phyloP scores from a whole-genome alignment of 2,113 vertebrate genomes.

The Sarotherodon lohbergeri region DNA sequence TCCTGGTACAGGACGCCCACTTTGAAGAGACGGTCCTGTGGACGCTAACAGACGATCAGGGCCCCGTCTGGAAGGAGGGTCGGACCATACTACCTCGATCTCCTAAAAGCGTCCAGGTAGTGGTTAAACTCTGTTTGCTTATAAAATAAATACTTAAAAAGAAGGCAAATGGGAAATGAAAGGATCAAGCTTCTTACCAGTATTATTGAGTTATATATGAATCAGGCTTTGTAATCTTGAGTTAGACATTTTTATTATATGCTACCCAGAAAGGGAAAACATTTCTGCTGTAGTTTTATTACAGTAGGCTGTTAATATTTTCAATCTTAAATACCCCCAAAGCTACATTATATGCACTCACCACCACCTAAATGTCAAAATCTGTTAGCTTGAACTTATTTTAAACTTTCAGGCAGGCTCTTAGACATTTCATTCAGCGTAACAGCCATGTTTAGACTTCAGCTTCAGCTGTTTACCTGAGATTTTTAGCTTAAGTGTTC shows the following conservation, averaged over 20 bases:
- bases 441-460: rapidly evolving
- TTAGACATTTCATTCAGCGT: neutral
- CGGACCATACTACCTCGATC: slow-evolving; percentile 88
- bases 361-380: neutral
- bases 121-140: neutral
- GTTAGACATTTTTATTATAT: neutral
- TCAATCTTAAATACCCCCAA: neutral
- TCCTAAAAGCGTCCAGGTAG: slow-evolving; percentile 80
- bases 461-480: rapidly evolving
- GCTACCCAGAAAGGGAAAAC: neutral
- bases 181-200: neutral
- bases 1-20: slow-evolving; percentile 77
- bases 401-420: neutral
- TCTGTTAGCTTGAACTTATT: neutral
- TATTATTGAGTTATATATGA: neutral
- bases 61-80: slow-evolving; percentile 86
- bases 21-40: slow-evolving; percentile 85
- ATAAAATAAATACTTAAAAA: neutral
- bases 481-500: neutral
- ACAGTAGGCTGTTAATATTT: neutral
- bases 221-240: neutral
- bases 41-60: slow-evolving; percentile 85
- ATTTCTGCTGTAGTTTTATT: neutral
- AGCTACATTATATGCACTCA: neutral
- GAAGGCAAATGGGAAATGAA: neutral